Conservation (phyloP, 1,140 invertebrate genomes). For the Meloidogyne exigua region DNA sequence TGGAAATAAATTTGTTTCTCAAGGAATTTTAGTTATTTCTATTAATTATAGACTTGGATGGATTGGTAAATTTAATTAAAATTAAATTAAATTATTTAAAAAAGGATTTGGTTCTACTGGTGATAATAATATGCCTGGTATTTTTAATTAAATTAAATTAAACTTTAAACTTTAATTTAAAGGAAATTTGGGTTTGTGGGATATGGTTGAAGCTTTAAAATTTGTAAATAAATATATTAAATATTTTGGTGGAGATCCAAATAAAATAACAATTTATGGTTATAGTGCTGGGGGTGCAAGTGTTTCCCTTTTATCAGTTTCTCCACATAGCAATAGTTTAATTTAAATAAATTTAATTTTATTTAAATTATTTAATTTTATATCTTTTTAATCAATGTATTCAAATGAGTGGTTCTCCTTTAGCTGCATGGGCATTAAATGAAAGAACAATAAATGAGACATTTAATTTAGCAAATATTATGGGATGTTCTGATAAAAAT, state of each 20-base stretch:
- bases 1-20: conserved; percentile 7
- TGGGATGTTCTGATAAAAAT: neutral
- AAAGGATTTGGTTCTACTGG: neutral
- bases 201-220: conserved; percentile 7
- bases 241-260: conserved; percentile 7
- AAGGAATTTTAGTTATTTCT: conserved; percentile 17
- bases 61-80: neutral
- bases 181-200: conserved; percentile 21
- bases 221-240: conserved; percentile 5
- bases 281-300: conserved; percentile 14
- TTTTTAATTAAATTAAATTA: neutral
- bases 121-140: neutral
- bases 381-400: conserved; percentile 19
- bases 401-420: conserved; percentile 21
- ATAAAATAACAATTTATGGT: conserved; percentile 11
- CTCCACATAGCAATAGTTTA: conserved; percentile 8
- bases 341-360: neutral
- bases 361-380: neutral
- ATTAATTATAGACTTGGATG: conserved; percentile 14
- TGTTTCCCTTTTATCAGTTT: conserved; percentile 1
- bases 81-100: conserved; percentile 11
- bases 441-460: conserved; percentile 4
- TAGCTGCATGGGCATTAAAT: conserved; percentile 23
- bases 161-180: neutral
- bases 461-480: neutral